Conservation (phyloP, 2,113 vertebrate species). For the Syngnathoides biaculeatus region DNA sequence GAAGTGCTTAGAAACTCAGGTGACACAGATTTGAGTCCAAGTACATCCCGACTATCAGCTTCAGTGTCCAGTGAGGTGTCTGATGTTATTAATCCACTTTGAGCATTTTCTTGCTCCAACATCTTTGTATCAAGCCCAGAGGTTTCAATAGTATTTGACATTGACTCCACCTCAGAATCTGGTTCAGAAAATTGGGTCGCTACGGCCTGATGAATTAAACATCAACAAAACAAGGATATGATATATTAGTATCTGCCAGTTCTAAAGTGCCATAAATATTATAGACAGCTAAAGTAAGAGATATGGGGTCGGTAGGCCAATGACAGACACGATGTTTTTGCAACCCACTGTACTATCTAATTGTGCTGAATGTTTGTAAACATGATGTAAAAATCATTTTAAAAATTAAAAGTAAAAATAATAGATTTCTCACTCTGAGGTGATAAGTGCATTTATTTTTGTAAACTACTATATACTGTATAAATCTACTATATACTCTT, state of each 20-base stretch:
- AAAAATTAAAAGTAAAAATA: neutral
- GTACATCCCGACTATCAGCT: neutral
- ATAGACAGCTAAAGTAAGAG: neutral
- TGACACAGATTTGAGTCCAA: neutral
- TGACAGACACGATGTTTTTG: neutral
- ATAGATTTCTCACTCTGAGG: neutral
- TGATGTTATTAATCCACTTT: constrained; percentile 13
- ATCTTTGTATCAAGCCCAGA: neutral
- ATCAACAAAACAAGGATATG: neutral
- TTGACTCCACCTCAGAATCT: constrained; percentile 8
- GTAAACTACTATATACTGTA: too few species aligned
- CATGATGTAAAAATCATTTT: neutral
- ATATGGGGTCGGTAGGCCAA: neutral
- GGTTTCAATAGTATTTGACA: neutral
- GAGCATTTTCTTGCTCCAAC: neutral
- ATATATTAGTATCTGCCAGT: neutral
- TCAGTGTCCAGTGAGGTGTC: constrained; percentile 1
- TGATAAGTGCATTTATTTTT: neutral
- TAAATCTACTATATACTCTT: too few species aligned
- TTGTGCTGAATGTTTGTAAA: neutral
- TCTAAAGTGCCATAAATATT: neutral
- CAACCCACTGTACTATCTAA: too few species aligned
- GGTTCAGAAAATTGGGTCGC: neutral
- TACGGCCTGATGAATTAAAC: constrained; percentile 17
- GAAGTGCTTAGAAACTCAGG: neutral